Evolutionary conservation across 2,888 invertebrate genomes (phyloP).

Genomic region (Orthosia incerta): DNA sequence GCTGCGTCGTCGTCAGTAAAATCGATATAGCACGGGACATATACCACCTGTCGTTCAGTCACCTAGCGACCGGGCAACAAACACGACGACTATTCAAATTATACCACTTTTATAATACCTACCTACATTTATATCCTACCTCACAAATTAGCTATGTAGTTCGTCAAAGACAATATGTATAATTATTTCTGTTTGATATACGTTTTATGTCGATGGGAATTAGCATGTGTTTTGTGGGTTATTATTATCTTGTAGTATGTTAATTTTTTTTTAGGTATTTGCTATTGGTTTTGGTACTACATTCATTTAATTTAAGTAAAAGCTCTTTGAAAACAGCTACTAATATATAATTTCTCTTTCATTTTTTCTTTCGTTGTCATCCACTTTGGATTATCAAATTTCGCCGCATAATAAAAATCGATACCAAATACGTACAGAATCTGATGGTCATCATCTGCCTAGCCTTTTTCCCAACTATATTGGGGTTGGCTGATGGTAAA

Average conservation of each 20-base stretch:
- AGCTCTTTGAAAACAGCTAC: too few relatives aligned
- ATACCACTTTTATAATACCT: constrained; percentile 42
- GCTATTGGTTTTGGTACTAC: too few relatives aligned
- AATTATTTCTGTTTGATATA: constrained; percentile 35
- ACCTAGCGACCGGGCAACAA: constrained; percentile 82
- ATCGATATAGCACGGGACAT: constrained; percentile 81
- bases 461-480: too few relatives aligned
- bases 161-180: constrained; percentile 41
- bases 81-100: constrained; percentile 76
- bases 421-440: too few relatives aligned
- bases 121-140: constrained; percentile 20
- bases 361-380: too few relatives aligned
- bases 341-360: too few relatives aligned
- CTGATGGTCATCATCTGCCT: too few relatives aligned
- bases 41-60: constrained; percentile 78
- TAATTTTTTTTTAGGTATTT: background rate
- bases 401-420: too few relatives aligned
- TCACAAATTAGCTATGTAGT: constrained; percentile 51
- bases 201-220: constrained; percentile 15
- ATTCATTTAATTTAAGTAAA: too few relatives aligned
- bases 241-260: constrained; percentile 14
- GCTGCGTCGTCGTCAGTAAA: constrained; percentile 65
- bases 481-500: too few relatives aligned
- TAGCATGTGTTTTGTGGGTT: constrained; percentile 2
- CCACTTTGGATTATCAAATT: too few relatives aligned